Base-by-base conservation (phyloP, 92 coral and sea anemone species). In the Epizoanthus fatuus region DNA sequence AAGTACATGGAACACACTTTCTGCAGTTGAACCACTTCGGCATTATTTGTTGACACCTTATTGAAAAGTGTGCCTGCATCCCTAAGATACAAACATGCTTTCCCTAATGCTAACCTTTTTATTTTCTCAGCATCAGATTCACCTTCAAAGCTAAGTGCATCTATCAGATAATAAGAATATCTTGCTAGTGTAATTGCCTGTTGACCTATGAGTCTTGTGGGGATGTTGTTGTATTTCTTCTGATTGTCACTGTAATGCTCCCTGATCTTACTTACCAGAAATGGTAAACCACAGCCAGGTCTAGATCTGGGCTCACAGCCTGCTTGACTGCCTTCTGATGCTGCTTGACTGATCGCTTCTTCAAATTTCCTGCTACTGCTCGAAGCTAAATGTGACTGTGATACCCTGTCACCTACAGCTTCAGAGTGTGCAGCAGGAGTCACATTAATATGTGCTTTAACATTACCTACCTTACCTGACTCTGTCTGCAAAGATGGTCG, bases 21-120 rank as follows among this genome's bases (percentile, higher is more conserved):
- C 25, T 83, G 9, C 37, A 88, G 65, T 32, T 72, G 74, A 13
- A 49, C 57, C 12, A 88, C 17, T 7, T 88, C 88, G 20, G 72
- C 8, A 6, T 25, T 17, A 54, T 38, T 75, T 42, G 79, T 72
- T 19, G 14, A 54, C 56, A 88, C 51, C 81, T 83, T 88, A 38
- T 88, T 88, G 58, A 86, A 86, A 4, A 86, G 54, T 25, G 79
- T 80, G 4, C 90, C 80, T 54, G 85, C 85, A 86, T 86, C 77
- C 37, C 85, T 67, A 4, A 86, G 71, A 52, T 78, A 79, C 67
- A 60, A 39, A 38, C 45, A 49, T 0, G 63, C 63, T 67, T 86
- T 77, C 44, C 84, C 68, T 3, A 86, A 7, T 10, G 79, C 90
- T 37, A 45, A 42, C 17, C 85, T 78, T 35, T 71, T 68, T 13